Evolutionary conservation across 2,888 invertebrate genomes (phyloP).

Genomic region (Iselma pallidipennis): DNA sequence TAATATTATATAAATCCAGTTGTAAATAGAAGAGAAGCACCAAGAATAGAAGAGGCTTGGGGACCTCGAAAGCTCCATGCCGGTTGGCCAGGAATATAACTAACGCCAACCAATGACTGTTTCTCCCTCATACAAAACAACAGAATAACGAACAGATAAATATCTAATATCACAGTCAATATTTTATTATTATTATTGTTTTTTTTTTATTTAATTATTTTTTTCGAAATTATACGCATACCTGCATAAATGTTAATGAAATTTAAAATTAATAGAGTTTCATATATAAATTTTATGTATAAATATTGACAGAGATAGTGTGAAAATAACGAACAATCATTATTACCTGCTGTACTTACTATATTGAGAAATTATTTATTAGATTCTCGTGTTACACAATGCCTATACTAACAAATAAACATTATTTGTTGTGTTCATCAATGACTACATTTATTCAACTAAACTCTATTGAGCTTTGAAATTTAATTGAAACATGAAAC

Average conservation of each 20-base stretch:
- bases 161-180: neutral
- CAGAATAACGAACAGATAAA: neutral
- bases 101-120: conserved; percentile 24
- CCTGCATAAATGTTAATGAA: too few relatives aligned
- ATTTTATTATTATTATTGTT: neutral
- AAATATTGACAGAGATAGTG: too few relatives aligned
- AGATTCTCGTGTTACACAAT: neutral
- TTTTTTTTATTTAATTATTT: neutral
- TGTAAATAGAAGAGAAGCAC: conserved; percentile 24
- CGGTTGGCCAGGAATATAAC: conserved; percentile 21
- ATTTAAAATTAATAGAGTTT: too few relatives aligned
- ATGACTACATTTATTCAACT: neutral
- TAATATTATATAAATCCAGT: neutral
- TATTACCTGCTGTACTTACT: neutral
- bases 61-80: conserved; percentile 23
- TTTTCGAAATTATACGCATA: too few relatives aligned
- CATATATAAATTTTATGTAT: too few relatives aligned
- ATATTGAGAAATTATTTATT: neutral
- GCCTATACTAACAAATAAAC: too few relatives aligned
- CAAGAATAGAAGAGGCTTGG: conserved; percentile 23
- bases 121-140: conserved; percentile 19
- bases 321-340: neutral
- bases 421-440: too few relatives aligned
- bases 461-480: neutral
- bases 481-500: neutral